Evolutionary conservation across 2,113 vertebrate genomes (phyloP).

Genomic region (Eira barbara): DNA sequence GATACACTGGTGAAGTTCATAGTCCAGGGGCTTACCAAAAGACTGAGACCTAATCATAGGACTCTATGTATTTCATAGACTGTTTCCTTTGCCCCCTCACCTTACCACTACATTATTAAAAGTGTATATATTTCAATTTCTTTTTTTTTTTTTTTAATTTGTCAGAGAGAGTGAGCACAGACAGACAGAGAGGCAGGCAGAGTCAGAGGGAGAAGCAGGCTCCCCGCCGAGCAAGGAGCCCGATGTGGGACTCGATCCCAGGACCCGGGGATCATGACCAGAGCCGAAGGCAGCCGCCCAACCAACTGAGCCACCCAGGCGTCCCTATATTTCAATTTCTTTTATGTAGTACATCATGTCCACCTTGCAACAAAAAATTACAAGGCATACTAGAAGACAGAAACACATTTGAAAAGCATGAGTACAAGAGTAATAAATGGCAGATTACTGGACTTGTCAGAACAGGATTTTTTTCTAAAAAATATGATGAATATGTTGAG

Average conservation of each 20-base stretch:
- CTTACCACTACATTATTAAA: background rate
- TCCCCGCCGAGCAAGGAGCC: too few relatives aligned
- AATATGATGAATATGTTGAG: background rate
- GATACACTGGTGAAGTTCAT: background rate
- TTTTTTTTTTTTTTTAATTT: too few relatives aligned
- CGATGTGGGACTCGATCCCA: too few relatives aligned
- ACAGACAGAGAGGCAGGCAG: too few relatives aligned
- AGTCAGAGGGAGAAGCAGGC: too few relatives aligned
- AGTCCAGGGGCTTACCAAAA: background rate
- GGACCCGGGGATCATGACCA: too few relatives aligned
- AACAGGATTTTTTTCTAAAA: background rate
- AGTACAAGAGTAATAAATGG: background rate
- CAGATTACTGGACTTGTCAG: background rate
- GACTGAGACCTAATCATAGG: background rate
- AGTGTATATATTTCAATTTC: background rate
- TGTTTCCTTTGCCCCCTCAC: too few relatives aligned
- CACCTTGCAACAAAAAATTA: background rate
- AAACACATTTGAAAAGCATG: background rate
- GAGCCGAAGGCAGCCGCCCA: too few relatives aligned
- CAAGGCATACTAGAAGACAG: background rate
- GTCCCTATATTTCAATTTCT: background rate
- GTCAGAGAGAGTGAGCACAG: too few relatives aligned
- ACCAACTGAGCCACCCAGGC: too few relatives aligned
- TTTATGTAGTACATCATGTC: background rate
- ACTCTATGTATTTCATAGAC: background rate